Percentiles rank a stretch among this genome's conserved stretches.
Evolutionary conservation across 2,113 vertebrate species (phyloP).

Genomic region (Hystrix brachyura): DNA sequence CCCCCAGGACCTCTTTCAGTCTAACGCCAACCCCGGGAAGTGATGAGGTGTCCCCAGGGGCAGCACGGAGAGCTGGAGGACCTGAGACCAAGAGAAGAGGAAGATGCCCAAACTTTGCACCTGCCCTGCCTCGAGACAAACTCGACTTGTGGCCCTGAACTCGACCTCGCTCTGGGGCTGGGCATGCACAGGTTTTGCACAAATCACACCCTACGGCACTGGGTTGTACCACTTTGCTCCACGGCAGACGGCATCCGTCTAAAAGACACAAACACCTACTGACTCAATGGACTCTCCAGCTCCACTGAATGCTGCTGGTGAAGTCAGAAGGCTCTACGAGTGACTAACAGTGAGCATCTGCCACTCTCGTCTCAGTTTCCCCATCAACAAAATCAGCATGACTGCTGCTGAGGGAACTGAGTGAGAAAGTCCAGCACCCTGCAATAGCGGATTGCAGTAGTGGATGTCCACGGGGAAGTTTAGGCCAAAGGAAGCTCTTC

Average conservation of each 20-base stretch:
- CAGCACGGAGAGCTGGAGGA: neutral
- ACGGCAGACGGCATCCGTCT: neutral
- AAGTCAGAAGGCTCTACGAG: neutral
- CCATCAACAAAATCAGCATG: neutral
- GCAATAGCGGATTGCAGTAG: neutral
- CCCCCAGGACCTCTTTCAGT: neutral
- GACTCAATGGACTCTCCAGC: neutral
- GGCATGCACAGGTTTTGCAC: fast-evolving
- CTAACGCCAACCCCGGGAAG: neutral
- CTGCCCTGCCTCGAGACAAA: neutral
- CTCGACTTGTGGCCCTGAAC: neutral
- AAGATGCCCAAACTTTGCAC: fast-evolving
- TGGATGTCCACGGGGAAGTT: fast-evolving
- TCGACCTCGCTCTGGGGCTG: neutral
- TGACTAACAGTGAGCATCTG: neutral
- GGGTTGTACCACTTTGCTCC: fast-evolving
- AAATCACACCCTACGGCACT: fast-evolving
- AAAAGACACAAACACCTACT: neutral
- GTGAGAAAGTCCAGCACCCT: neutral
- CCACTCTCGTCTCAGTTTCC: neutral
- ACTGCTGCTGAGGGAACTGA: neutral
- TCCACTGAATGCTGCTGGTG: neutral
- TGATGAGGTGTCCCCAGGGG: fast-evolving
- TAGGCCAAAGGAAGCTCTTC: neutral
- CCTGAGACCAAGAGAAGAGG: neutral